Percentiles rank a stretch among this genome's conserved stretches.
Evolutionary conservation across 1,140 invertebrate species (phyloP).

Genomic region (Trigoniulus corallinus): DNA sequence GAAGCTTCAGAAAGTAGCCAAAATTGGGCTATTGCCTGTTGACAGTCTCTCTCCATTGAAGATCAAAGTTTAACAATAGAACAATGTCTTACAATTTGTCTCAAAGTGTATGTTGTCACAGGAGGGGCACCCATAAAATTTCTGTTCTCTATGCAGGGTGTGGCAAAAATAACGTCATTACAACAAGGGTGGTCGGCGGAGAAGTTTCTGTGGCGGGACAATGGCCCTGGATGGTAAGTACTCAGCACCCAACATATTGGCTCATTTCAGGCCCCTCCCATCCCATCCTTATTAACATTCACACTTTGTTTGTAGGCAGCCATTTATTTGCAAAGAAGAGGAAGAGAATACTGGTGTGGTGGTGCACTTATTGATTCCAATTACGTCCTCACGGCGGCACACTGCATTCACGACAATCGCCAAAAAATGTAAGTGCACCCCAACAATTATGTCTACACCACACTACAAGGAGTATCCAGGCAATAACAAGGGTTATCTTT

Average conservation of each 20-base stretch:
- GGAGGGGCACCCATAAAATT: too few relatives aligned
- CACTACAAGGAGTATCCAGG: too few relatives aligned
- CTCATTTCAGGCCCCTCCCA: too few relatives aligned
- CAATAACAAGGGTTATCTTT: too few relatives aligned
- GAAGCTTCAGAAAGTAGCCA: too few relatives aligned
- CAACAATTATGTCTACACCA: too few relatives aligned
- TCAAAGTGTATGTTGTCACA: too few relatives aligned
- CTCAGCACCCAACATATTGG: not conserved
- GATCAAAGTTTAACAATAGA: too few relatives aligned
- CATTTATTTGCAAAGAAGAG: conserved; percentile 68
- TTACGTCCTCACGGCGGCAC: conserved; percentile 76
- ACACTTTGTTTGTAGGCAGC: conserved; percentile 36
- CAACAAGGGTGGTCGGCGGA: conserved; percentile 74
- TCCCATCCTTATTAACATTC: not conserved
- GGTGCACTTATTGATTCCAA: conserved; percentile 63
- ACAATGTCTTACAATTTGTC: too few relatives aligned
- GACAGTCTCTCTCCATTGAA: too few relatives aligned
- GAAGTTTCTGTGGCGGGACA: conserved; percentile 56
- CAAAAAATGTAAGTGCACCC: conserved; percentile 55
- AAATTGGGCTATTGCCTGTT: too few relatives aligned
- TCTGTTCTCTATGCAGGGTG: conserved; percentile 33
- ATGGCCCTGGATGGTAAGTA: conserved; percentile 76
- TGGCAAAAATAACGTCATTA: conserved; percentile 59
- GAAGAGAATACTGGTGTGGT: conserved; percentile 86
- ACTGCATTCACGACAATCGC: conserved; percentile 66